A percentile compares a stretch with the other conserved stretches of the same genome.
phyloP scores from a whole-genome alignment of 1,140 invertebrate species.

The Aphelenchoides avenae region DNA sequence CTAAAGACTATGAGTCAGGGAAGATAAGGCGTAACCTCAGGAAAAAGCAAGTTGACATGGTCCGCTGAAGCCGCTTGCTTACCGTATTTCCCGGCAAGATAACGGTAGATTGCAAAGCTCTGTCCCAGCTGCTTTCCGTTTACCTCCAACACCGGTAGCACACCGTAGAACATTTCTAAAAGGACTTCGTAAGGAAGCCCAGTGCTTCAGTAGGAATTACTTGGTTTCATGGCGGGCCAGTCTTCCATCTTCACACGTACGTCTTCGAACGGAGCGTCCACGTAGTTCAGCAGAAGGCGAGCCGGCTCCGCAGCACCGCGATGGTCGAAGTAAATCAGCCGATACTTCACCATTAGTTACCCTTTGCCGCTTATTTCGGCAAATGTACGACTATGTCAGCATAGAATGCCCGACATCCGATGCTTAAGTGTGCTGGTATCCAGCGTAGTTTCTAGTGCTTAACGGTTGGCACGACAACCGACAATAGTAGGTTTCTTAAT shows the following conservation, averaged over 20 bases:
- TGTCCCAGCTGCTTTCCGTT: neutral
- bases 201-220: neutral
- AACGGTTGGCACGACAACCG: neutral
- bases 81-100: neutral
- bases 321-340: conserved; percentile 12
- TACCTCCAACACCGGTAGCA: neutral
- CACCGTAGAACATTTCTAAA: neutral
- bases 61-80: too few relatives aligned
- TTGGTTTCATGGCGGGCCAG: conserved; percentile 3
- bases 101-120: neutral
- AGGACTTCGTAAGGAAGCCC: neutral
- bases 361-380: neutral
- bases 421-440: too few relatives aligned
- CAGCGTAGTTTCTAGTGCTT: too few relatives aligned
- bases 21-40: too few relatives aligned
- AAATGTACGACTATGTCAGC: too few relatives aligned
- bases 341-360: neutral
- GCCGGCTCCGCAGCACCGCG: conserved; percentile 12
- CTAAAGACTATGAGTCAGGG: too few relatives aligned
- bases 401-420: too few relatives aligned
- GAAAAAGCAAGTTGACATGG: too few relatives aligned
- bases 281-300: conserved; percentile 5
- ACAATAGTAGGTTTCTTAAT: too few relatives aligned
- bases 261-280: conserved; percentile 2
- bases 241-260: neutral